phyloP scores from a whole-genome alignment of 2,113 vertebrate species.

The Romanogobio albipinnatus region DNA sequence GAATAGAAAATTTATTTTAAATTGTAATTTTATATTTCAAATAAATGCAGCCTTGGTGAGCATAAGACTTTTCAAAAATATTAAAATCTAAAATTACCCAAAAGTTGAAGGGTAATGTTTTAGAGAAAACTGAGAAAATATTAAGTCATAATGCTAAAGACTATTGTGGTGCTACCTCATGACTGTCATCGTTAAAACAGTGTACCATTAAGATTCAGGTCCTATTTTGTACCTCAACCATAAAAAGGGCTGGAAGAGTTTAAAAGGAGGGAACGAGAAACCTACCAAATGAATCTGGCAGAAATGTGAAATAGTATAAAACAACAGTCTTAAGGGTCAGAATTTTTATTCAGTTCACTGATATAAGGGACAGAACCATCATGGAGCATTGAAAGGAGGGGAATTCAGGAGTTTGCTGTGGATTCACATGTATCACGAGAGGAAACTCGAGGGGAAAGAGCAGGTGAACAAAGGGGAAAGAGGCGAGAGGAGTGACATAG shows the following conservation, averaged over 20 bases:
- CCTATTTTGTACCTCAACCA: neutral
- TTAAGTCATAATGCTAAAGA: no score
- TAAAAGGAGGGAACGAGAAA: neutral
- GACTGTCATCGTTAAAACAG: neutral
- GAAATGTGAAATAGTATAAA: neutral
- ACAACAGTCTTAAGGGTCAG: conserved; percentile 3
- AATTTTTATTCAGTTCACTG: conserved; percentile 56
- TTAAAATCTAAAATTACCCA: no score
- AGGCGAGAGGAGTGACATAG: neutral
- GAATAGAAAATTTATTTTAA: neutral
- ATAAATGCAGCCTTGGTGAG: no score
- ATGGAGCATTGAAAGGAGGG: conserved; percentile 1
- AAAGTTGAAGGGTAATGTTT: no score
- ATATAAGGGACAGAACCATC: conserved; percentile 41
- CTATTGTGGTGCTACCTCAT: no score
- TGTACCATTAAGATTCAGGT: neutral
- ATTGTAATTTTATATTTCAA: neutral
- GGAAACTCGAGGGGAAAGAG: neutral
- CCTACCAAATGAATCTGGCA: neutral
- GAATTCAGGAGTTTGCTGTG: neutral
- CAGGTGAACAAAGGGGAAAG: neutral
- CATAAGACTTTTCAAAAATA: no score
- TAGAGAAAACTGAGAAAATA: no score
- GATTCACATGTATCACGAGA: conserved; percentile 24
- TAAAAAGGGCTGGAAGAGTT: neutral